Evolutionary conservation across 2,888 invertebrate genomes (phyloP), one percentile per base, ranked within the genome.

Genomic region (Drosophila mimetica): DNA sequence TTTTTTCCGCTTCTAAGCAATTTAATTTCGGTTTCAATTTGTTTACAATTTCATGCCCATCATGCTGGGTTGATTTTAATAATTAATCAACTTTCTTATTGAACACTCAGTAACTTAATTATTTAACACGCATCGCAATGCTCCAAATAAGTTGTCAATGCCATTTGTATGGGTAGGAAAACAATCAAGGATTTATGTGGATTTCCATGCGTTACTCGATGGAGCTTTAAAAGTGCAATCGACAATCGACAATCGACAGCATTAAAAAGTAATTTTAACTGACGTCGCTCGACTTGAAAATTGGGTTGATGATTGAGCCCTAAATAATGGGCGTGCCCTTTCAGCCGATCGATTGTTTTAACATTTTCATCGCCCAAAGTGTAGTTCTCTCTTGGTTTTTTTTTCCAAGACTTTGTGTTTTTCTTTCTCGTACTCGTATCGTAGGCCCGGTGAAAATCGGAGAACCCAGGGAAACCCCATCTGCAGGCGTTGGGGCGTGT

Each of bases 261-360:
- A 55, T 55, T 55, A 55, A 50, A 55, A 36, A 57, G 37, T 50
- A 50, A 47, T 37, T 14, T 37, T 28, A 37, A 14, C 20, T 20
- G 48, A 50, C 48, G 20, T 34, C 39, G 20, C 30, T 14, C 11
- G 51, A 25, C 39, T 18, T 57, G 37, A 57, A 57, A 59, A 54
- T 47, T 42, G 50, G 50, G 47, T 57, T 57, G 51, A 51, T 51
- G 51, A 51, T 51, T 57, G 51, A 51, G 55, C 37, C 55, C 51
- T 1, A 22, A 44, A 54, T 28, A 16, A 48, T 48, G 48, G 16
- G 48, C n/a, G 34, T 13, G 16, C 11, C 28, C 30, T 1, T 11
- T 46, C 7, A 11, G 46, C 28, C 36, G 55, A 57, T 57, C 55
- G 51, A 57, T 57, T 37, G 51, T 57, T 57, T 57, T 57, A 28